Evolutionary conservation across 64 coral and sea anemone genomes (phyloP), one percentile per base, ranked within the genome.

Genomic region (Stylophora pistillata): DNA sequence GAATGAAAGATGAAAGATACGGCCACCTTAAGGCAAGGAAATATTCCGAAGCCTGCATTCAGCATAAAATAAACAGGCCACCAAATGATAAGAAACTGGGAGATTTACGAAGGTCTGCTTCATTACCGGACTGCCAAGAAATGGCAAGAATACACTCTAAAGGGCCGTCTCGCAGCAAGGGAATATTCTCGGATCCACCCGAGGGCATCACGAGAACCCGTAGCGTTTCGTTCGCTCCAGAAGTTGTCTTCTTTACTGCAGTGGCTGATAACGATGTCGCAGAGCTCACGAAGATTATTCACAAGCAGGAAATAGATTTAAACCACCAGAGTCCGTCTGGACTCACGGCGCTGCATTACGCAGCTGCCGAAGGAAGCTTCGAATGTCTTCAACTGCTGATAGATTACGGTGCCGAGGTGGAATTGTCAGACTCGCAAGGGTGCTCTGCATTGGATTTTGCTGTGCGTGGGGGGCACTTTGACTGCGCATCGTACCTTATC

Each of bases 401-500:
- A 3, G 91, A 95, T 11, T 79, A 62, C 69, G 97, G 97, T 11
- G 93, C 97, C 1, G 29, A 87, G 26, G 89, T 95, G 10, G 91
- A 99, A 25, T 27, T 84, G 6, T 5, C 30, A 2, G 91, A 99
- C 55, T 93, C 91, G 1, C 58, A 95, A 78, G 93, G 91, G 0
- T 93, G 82, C 47, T 87, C 97, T 0, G 90, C 97, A 11, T 78
- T 99, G n/a, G 97, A 99, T 58, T 95, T 99, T 10, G 97, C 97
- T 9, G 97, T 95, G 23, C 90, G 93, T 14, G 97, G 88, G 15
- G 97, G 93, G 4, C 87, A 99, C 62, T 99, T 95, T 17, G 97
- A 99, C 53, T 99, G 97, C 33, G 97, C 97, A 2, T 90, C 91
- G 25, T 77, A 74, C 61, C 79, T 99, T 13, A 99, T 99, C 64